Conservation (phyloP, 2,797 vertebrate genomes). For the Catamblyrhynchus diadema region DNA sequence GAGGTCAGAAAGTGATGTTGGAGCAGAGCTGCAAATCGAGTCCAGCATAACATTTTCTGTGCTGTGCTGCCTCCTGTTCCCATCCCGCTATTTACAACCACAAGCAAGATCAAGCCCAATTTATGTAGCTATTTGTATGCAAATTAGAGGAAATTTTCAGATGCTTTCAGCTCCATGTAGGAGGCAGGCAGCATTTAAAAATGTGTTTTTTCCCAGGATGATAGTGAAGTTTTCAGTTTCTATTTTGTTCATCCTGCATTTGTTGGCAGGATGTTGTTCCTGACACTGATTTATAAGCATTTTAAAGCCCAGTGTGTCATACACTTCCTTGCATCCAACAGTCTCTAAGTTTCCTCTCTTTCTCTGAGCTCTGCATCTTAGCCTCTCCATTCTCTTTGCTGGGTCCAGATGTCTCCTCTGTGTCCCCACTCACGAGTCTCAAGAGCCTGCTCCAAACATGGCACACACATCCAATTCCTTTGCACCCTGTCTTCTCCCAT, state of each 20-base stretch:
- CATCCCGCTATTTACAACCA: conserved; percentile 52
- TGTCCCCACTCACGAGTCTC: background rate
- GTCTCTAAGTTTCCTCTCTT: background rate
- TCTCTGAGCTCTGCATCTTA: background rate
- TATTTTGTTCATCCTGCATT: conserved; percentile 32
- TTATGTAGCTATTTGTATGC: conserved; percentile 68
- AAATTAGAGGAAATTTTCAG: conserved; percentile 67
- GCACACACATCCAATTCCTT: background rate
- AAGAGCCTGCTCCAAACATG: background rate
- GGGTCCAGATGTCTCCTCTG: background rate
- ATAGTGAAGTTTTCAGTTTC: conserved; percentile 24
- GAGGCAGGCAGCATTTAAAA: conserved; percentile 62
- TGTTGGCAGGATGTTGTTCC: conserved; percentile 30
- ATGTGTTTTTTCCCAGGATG: background rate
- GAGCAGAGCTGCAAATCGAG: background rate
- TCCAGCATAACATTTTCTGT: background rate
- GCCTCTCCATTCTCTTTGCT: background rate
- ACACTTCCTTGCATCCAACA: background rate
- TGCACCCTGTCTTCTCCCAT: background rate
- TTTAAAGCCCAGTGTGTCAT: background rate
- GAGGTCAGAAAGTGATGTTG: background rate
- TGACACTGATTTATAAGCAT: background rate
- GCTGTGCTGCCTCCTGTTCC: conserved; percentile 8
- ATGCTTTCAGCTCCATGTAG: conserved; percentile 40
- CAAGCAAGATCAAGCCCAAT: conserved; percentile 62